phyloP scores from a whole-genome alignment of 53 echinoderm and acorn worm genomes.

The Hippasteria phrygiana region DNA sequence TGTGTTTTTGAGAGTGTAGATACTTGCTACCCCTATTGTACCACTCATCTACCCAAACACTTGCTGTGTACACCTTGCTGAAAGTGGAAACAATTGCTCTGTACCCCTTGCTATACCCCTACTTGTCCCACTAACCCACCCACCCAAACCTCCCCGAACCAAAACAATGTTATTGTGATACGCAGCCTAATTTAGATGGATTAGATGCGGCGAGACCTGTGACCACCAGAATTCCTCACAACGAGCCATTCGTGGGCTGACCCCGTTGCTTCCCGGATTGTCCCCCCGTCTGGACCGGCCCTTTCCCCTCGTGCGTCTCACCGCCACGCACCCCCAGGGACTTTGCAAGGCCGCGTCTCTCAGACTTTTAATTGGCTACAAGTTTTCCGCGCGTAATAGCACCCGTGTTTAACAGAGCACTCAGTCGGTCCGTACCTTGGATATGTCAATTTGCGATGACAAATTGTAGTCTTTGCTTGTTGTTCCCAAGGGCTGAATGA shows the following conservation, averaged over 20 bases:
- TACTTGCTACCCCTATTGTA: too few relatives aligned
- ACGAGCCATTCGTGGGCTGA: too few relatives aligned
- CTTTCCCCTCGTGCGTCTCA: neutral
- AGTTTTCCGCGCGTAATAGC: slow-evolving; percentile 11
- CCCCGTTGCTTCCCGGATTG: too few relatives aligned
- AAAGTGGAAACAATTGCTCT: too few relatives aligned
- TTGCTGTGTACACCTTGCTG: too few relatives aligned
- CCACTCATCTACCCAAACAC: too few relatives aligned
- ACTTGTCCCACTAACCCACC: neutral
- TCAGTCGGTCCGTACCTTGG: neutral
- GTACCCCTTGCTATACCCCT: neutral
- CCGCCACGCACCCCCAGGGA: neutral
- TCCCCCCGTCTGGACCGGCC: too few relatives aligned
- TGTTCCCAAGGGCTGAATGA: neutral
- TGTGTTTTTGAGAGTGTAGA: too few relatives aligned
- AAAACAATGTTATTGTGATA: neutral
- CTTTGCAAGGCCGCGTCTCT: neutral
- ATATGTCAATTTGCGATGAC: slow-evolving; percentile 29
- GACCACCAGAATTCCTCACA: neutral
- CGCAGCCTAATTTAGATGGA: neutral
- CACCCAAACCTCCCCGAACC: neutral
- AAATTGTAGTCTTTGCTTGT: neutral
- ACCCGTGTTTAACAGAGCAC: neutral
- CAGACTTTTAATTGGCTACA: slow-evolving; percentile 16
- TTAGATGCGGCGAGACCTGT: neutral